Conservation (phyloP, 2,797 vertebrate species). For the Lemur catta region DNA sequence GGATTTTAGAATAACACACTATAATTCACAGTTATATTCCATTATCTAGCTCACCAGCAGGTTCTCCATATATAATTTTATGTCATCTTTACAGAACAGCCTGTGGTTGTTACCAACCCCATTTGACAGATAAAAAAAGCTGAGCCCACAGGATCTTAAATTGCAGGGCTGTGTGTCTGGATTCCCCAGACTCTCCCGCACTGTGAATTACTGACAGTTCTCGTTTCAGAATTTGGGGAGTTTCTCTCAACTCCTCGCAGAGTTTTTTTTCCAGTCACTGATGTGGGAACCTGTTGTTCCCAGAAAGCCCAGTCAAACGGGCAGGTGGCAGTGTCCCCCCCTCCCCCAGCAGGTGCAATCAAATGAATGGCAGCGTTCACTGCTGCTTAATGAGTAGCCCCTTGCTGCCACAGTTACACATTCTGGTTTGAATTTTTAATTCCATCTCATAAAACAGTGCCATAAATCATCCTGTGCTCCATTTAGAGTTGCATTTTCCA, state of each 20-base stretch:
- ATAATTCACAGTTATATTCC: not conserved
- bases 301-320: not conserved
- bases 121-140: not conserved
- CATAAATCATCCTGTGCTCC: constrained; percentile 66
- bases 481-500: constrained; percentile 67
- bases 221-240: not conserved
- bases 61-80: not conserved
- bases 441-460: constrained; percentile 65
- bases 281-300: not conserved
- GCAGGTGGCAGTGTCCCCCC: not conserved
- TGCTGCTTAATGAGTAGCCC: constrained; percentile 44
- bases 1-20: not conserved
- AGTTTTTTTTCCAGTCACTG: not conserved
- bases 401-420: constrained; percentile 48
- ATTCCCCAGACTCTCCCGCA: accelerated
- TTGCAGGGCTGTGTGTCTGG: not conserved
- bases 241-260: not conserved
- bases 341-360: constrained; percentile 28
- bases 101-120: not conserved
- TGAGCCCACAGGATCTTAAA: not conserved
- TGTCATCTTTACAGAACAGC: constrained; percentile 10
- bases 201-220: not conserved
- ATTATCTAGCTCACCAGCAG: not conserved
- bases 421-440: constrained; percentile 69
- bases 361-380: not conserved